These are phyloP conservation scores for Phenacoccus solenopsis DNA, from an alignment of 1,140 invertebrate genomes.

Conservation along the genomic window DNA sequence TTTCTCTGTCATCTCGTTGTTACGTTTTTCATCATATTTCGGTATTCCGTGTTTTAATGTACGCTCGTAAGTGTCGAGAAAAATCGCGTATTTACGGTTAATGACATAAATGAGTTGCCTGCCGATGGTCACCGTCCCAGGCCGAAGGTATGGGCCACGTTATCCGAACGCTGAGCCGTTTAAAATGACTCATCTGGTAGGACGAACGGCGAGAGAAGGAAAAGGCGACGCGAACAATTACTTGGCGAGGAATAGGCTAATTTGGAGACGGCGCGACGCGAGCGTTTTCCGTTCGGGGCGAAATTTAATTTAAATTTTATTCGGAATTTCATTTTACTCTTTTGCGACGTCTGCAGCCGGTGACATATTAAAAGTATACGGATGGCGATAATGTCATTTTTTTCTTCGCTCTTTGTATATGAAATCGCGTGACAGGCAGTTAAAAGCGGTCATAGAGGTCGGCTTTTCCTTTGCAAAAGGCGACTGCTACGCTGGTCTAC, in stretches of 20 bases:
- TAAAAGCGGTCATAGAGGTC: background rate
- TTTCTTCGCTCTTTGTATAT: constrained; percentile 1
- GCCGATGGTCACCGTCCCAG: too few species aligned
- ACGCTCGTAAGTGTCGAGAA: background rate
- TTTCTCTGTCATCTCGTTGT: background rate
- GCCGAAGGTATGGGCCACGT: too few species aligned
- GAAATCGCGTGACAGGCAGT: background rate
- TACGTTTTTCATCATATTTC: background rate
- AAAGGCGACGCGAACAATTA: background rate
- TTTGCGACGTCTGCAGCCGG: background rate
- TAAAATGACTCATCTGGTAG: too few species aligned
- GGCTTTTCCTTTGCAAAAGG: background rate
- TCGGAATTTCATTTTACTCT: background rate
- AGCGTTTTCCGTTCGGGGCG: background rate
- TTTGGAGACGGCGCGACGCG: background rate
- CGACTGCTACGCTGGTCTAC: background rate
- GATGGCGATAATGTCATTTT: background rate
- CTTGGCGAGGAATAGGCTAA: background rate
- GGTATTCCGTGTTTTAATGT: background rate
- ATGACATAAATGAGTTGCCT: too few species aligned
- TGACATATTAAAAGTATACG: background rate
- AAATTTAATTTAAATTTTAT: constrained; percentile 4
- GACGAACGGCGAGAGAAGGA: background rate
- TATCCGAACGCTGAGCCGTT: background rate
- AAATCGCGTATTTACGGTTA: background rate